Percentiles rank a stretch among this genome's conserved stretches.
Evolutionary conservation across 2,797 vertebrate genomes (phyloP).

Genomic region (Anomalospiza imberbis): DNA sequence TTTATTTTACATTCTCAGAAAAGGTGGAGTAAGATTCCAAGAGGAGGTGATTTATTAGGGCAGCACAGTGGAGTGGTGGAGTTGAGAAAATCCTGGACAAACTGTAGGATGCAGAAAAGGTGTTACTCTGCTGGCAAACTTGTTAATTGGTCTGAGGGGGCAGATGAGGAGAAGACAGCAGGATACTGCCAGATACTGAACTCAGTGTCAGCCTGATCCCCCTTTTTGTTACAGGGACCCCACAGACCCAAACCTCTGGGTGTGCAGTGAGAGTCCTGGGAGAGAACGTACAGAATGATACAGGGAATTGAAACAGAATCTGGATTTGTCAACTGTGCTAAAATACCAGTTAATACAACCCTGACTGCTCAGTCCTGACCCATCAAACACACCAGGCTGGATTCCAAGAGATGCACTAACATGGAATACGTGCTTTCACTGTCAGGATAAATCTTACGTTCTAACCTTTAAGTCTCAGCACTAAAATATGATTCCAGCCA

Average conservation of each 20-base stretch:
- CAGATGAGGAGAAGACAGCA: background rate
- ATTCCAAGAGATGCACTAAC: background rate
- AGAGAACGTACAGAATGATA: rapidly evolving
- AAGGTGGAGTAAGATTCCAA: background rate
- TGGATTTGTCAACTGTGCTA: background rate
- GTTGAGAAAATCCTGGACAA: background rate
- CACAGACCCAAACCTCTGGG: background rate
- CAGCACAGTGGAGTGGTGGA: background rate
- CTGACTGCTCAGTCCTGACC: background rate
- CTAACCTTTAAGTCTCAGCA: background rate
- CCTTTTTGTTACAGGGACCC: background rate
- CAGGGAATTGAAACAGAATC: background rate
- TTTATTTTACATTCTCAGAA: background rate
- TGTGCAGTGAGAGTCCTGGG: background rate
- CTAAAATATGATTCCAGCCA: background rate
- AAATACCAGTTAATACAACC: background rate
- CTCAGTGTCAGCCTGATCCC: background rate
- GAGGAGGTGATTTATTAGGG: background rate
- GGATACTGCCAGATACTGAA: background rate
- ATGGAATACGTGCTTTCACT: background rate
- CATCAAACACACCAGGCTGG: background rate
- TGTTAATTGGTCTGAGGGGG: background rate
- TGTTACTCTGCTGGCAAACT: background rate
- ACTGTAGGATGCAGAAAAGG: background rate
- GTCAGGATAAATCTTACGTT: background rate